phyloP scores from a whole-genome alignment of 2,797 vertebrate species.

The Picus viridis region DNA sequence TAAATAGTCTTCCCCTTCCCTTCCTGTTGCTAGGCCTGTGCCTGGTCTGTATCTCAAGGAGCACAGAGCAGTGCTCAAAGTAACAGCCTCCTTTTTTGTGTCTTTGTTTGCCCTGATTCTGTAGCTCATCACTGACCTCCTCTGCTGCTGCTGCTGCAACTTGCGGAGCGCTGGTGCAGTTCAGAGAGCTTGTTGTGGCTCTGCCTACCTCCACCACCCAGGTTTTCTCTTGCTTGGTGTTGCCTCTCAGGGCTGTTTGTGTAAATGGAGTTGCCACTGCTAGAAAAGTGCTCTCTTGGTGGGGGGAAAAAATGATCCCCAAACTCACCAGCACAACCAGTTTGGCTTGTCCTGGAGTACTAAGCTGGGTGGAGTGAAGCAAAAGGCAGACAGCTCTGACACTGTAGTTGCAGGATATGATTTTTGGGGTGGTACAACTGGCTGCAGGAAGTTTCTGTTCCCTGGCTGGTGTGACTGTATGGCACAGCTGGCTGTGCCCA shows the following conservation, averaged over 20 bases:
- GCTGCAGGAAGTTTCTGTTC: background rate
- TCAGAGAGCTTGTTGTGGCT: background rate
- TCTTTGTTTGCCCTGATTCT: background rate
- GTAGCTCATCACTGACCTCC: background rate
- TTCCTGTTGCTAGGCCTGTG: background rate
- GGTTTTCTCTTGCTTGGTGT: background rate
- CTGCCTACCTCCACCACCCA: background rate
- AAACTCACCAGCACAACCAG: background rate
- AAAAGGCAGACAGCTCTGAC: background rate
- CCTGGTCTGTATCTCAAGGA: accelerated
- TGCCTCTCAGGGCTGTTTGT: background rate
- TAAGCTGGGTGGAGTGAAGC: background rate
- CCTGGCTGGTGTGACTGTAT: accelerated
- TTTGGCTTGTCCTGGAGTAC: background rate
- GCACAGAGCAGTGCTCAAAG: background rate
- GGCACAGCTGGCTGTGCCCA: background rate
- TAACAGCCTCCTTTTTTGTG: background rate
- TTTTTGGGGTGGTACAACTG: background rate
- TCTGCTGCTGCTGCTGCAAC: conserved; percentile 46
- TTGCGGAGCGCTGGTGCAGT: background rate
- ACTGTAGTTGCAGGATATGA: background rate
- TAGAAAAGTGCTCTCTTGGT: background rate
- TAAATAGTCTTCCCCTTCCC: accelerated
- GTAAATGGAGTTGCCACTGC: background rate
- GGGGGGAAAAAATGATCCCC: background rate